phyloP scores from a whole-genome alignment of 2,888 invertebrate genomes.

The Portevinia maculata region DNA sequence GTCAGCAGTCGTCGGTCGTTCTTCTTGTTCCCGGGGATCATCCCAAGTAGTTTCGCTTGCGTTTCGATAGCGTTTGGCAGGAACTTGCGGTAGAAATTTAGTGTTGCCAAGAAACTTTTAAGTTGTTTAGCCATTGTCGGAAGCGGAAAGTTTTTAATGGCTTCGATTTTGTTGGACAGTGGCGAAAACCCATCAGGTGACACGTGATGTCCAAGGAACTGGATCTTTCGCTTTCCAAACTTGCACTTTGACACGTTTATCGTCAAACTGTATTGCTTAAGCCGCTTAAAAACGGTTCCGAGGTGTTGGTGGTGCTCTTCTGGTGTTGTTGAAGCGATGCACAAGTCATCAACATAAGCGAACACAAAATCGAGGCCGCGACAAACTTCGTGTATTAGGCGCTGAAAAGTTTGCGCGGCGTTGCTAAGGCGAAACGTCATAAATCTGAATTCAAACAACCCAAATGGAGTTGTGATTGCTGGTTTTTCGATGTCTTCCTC shows the following conservation, averaged over 20 bases:
- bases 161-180: constrained; percentile 17
- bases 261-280: constrained; percentile 32
- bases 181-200: constrained; percentile 17
- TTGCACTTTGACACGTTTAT: constrained; percentile 59
- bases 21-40: constrained; percentile 26
- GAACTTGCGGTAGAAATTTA: constrained; percentile 36
- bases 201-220: constrained; percentile 14
- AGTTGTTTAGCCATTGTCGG: constrained; percentile 31
- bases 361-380: constrained; percentile 35
- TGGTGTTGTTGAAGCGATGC: constrained; percentile 36
- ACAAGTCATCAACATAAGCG: constrained; percentile 48
- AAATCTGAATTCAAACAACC: constrained; percentile 35
- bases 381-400: constrained; percentile 18
- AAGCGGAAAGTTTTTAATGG: constrained; percentile 4
- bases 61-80: constrained; percentile 23
- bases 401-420: constrained; percentile 39
- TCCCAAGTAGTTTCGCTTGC: constrained; percentile 13
- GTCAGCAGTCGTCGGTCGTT: constrained; percentile 19
- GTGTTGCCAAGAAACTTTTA: constrained; percentile 22
- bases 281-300: constrained; percentile 36
- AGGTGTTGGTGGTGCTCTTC: constrained; percentile 39
- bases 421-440: constrained; percentile 25
- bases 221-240: constrained; percentile 23
- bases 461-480: constrained; percentile 31
- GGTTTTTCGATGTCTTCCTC: neutral